Evolutionary conservation across 2,888 invertebrate species (phyloP), one percentile per base, ranked within the genome.

Genomic region (Hoplodrina blanda): DNA sequence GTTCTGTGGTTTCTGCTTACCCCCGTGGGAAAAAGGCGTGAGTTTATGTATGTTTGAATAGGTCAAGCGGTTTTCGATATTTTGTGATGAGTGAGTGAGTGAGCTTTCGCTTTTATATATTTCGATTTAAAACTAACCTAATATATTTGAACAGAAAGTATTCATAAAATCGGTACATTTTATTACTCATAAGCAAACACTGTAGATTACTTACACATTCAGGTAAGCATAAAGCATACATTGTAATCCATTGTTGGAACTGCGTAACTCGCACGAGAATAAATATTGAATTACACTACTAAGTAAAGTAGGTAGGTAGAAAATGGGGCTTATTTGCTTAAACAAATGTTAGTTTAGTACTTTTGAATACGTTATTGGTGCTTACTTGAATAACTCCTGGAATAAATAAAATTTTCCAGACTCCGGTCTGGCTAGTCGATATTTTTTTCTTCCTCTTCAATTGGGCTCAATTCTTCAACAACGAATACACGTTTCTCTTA

Each of bases 211-310:
- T 53, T 49, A 80, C 33, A 52, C 57, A 62, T 52, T 62, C 37
- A 41, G 50, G 52, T 57, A 61, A 41, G 49, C 46, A 63, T 44
- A 68, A 65, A 56, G 54, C 33, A 77, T n/a, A 78, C 71, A 69
- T 4, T 59, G 52, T 75, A 49, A 80, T 80, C 70, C 53, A 50
- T n/a, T 61, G 57, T 75, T 37, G 44, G 54, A 69, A 46, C 57
- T 44, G 33, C 59, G 71, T 78, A 72, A 67, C 57, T 64, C 62
- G 53, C n/a, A 44, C 7, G 2, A 59, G 17, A 57, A 30, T 62
- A 77, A 83, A 81, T 81, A 81, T 84, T 83, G 68, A 73, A 62
- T 62, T 73, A 80, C 15, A 76, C 64, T 59, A 53, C 66, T 64
- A 52, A 1, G 57, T 65, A 61, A 62, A 70, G 71, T 71, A 63